Evolutionary conservation across 2,113 vertebrate genomes (phyloP).

Genomic region (Ursus arctos): DNA sequence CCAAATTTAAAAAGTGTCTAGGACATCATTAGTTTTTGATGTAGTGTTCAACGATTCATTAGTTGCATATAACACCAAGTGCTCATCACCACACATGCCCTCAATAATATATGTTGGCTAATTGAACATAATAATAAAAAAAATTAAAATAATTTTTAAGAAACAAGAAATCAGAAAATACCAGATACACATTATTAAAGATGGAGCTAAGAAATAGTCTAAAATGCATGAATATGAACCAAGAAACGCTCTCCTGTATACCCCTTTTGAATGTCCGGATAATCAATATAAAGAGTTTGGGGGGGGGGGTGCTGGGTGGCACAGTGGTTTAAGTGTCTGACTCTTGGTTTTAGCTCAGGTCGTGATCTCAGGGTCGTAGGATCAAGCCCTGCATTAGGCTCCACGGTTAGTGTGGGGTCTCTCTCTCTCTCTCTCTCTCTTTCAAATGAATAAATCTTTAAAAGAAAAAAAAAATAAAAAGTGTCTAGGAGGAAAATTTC

Average conservation of each 20-base stretch:
- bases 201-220: not conserved
- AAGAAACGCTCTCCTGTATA: not conserved
- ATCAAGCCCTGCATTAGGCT: not conserved
- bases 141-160: constrained; percentile 1
- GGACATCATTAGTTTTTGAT: not conserved
- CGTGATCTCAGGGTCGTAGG: not conserved
- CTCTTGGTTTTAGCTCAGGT: not conserved
- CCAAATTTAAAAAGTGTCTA: not conserved
- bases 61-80: not conserved
- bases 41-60: not conserved
- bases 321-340: not conserved
- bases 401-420: not conserved
- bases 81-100: not conserved
- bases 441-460: not conserved
- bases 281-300: not conserved
- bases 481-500: not conserved
- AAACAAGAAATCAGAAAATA: constrained; percentile 5
- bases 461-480: not conserved
- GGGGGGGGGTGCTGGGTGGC: not conserved
- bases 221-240: not conserved
- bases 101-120: not conserved
- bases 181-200: not conserved
- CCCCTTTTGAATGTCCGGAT: not conserved
- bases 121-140: not conserved
- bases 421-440: too few species aligned